Conservation (phyloP, 2,113 vertebrate genomes). For the Pongo abelii region DNA sequence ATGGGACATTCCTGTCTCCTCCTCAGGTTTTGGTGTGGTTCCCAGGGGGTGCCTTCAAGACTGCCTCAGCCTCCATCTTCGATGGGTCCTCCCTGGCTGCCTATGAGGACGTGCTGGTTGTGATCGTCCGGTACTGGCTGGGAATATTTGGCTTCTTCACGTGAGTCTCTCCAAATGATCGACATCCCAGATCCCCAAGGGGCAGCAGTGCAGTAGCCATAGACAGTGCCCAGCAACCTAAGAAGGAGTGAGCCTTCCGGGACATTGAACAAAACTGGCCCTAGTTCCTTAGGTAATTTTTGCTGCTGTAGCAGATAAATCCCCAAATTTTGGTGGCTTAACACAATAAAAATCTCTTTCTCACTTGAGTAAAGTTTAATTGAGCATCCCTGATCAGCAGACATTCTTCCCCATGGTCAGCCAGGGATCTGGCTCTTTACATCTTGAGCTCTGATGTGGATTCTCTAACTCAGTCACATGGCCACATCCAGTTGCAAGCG, state of each 20-base stretch:
- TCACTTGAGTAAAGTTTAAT: neutral
- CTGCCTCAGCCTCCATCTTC: constrained; percentile 63
- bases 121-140: constrained; percentile 63
- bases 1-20: neutral
- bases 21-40: constrained; percentile 77
- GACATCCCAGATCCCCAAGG: neutral
- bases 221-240: neutral
- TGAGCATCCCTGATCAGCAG: neutral
- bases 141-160: constrained; percentile 76
- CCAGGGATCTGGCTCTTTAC: neutral
- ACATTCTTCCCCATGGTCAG: neutral
- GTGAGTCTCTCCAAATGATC: constrained; percentile 47
- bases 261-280: neutral
- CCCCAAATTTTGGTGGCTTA: neutral
- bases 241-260: neutral
- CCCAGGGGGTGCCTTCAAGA: constrained; percentile 50
- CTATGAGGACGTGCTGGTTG: constrained; percentile 64
- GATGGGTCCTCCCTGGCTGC: constrained; percentile 69
- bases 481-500: neutral
- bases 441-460: neutral
- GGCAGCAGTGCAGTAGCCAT: neutral
- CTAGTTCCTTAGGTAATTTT: neutral
- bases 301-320: neutral
- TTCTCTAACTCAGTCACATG: neutral
- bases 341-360: neutral